Evolutionary conservation across 1,140 invertebrate species (phyloP).

Genomic region (Gryllus bimaculatus): DNA sequence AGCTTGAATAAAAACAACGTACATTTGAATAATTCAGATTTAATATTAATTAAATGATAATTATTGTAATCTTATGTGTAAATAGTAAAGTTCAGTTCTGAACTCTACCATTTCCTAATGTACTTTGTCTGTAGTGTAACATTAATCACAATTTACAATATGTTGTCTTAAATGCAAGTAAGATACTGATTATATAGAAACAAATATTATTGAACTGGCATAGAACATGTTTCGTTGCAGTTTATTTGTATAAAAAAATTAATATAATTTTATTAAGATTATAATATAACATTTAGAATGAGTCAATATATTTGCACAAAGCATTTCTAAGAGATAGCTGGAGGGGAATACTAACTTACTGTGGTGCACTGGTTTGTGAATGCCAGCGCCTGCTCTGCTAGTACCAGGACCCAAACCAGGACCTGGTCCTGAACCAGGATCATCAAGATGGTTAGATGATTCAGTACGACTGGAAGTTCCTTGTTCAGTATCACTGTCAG

Average conservation of each 20-base stretch:
- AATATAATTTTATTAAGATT: not conserved
- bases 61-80: no score
- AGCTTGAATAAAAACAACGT: no score
- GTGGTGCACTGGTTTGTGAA: conserved; percentile 46
- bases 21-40: no score
- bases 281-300: not conserved
- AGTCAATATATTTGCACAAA: not conserved
- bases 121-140: no score
- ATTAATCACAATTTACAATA: no score
- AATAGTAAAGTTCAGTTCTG: no score
- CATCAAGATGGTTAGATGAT: conserved; percentile 42
- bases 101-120: no score
- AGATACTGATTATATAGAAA: no score
- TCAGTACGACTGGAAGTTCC: conserved; percentile 41
- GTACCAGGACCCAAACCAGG: conserved; percentile 33
- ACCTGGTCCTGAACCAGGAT: conserved; percentile 32
- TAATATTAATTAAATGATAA: no score
- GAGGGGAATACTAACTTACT: conserved; percentile 49
- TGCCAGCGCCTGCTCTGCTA: conserved; percentile 30
- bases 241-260: not conserved
- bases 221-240: no score
- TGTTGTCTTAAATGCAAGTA: no score
- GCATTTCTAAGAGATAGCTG: not conserved
- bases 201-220: no score
- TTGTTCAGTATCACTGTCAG: conserved; percentile 45